Percentiles rank a stretch among this genome's conserved stretches.
Conservation (phyloP, 2,113 vertebrate species). For the Lasiurus borealis region DNA sequence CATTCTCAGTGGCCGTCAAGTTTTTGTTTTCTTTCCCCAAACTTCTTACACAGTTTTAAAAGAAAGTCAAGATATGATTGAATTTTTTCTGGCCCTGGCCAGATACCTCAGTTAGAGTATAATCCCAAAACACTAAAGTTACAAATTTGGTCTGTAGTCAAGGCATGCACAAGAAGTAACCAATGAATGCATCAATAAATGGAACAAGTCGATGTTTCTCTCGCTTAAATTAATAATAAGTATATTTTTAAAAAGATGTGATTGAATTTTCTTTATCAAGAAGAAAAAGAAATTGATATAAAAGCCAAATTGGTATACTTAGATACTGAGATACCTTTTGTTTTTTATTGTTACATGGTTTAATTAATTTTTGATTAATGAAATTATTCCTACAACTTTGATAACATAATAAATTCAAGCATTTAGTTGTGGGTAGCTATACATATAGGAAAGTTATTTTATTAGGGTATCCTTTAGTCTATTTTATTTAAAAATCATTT, state of each 20-base stretch:
- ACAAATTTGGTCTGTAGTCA: no score
- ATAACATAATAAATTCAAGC: slow-evolving; percentile 38
- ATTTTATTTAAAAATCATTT: background rate
- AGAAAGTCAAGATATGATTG: background rate
- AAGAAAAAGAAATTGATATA: background rate
- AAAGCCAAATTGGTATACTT: background rate
- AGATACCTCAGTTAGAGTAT: no score
- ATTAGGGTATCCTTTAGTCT: background rate
- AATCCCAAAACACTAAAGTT: no score
- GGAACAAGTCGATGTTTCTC: no score
- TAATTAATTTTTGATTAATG: slow-evolving; percentile 45
- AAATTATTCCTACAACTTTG: background rate
- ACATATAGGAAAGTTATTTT: background rate
- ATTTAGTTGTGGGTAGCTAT: background rate
- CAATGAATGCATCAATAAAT: no score
- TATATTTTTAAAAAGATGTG: background rate
- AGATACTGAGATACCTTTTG: slow-evolving; percentile 7
- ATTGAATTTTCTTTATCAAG: slow-evolving; percentile 29
- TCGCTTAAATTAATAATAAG: no score
- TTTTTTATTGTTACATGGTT: slow-evolving; percentile 20
- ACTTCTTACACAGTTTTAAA: slow-evolving; percentile 35
- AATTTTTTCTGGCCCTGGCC: background rate
- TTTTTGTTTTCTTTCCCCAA: slow-evolving; percentile 18
- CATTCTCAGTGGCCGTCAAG: background rate
- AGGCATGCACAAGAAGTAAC: no score